Evolutionary conservation across 2,797 vertebrate species (phyloP).

Genomic region (Danio choprae): DNA sequence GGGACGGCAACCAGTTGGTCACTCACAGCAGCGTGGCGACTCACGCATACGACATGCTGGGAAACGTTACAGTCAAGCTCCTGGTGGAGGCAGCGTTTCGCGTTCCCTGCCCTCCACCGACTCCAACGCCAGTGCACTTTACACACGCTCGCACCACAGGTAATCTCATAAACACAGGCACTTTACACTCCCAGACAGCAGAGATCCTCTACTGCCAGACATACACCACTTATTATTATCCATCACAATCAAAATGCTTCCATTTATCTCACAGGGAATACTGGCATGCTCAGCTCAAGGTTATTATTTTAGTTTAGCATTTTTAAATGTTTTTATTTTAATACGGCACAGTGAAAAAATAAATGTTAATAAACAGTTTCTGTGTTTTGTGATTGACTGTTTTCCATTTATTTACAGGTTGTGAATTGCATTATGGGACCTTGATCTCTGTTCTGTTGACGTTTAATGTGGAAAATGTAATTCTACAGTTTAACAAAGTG

Average conservation of each 20-base stretch:
- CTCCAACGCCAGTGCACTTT: slow-evolving; percentile 62
- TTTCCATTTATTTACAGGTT: too few species aligned
- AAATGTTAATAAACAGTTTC: too few species aligned
- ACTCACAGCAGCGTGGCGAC: slow-evolving; percentile 80
- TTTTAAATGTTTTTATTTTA: too few species aligned
- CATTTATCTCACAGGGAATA: neutral
- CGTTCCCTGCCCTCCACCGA: slow-evolving; percentile 76
- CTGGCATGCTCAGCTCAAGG: neutral
- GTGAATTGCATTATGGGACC: too few species aligned
- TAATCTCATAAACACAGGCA: slow-evolving; percentile 53
- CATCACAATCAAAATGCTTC: neutral
- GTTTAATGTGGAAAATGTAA: too few species aligned
- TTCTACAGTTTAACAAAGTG: too few species aligned
- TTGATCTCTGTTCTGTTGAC: too few species aligned
- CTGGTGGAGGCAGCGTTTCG: slow-evolving; percentile 86
- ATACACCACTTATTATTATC: slow-evolving; percentile 9
- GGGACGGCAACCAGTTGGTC: slow-evolving; percentile 85
- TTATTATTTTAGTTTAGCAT: too few species aligned
- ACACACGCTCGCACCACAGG: slow-evolving; percentile 65
- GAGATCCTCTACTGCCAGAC: slow-evolving; percentile 10
- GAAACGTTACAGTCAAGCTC: slow-evolving; percentile 84
- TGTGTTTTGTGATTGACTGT: too few species aligned
- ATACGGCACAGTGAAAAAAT: too few species aligned
- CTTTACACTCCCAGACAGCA: neutral
- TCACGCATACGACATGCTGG: slow-evolving; percentile 79